Evolutionary conservation across 2,888 invertebrate genomes (phyloP).

Genomic region (Petrolisthes manimaculis): DNA sequence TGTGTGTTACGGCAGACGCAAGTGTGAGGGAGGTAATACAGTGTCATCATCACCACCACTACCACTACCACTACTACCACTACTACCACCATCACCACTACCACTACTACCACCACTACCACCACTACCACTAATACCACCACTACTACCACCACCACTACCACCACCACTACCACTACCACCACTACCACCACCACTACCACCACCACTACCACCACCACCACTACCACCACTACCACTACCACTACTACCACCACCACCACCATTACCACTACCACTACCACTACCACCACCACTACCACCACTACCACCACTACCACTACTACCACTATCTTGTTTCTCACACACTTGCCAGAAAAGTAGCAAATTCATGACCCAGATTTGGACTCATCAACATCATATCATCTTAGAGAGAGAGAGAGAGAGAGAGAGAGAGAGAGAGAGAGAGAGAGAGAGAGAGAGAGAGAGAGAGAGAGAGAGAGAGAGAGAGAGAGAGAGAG

Average conservation of each 20-base stretch:
- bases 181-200: not conserved
- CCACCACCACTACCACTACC: not conserved
- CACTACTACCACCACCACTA: too few species aligned
- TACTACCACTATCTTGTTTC: not conserved
- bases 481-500: not conserved
- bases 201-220: slow-evolving; percentile 15
- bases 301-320: not conserved
- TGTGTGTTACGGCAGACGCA: too few species aligned
- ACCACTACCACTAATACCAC: too few species aligned
- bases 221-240: not conserved
- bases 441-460: not conserved
- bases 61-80: not conserved
- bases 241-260: not conserved
- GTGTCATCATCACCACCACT: too few species aligned
- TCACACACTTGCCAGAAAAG: too few species aligned
- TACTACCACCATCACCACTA: too few species aligned
- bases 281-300: not conserved
- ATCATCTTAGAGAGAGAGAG: not conserved
- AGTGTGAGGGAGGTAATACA: too few species aligned
- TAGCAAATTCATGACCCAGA: too few species aligned
- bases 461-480: slow-evolving; percentile 1
- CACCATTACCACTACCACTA: not conserved
- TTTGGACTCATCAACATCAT: too few species aligned
- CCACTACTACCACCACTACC: too few species aligned
- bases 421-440: not conserved